Evolutionary conservation across 2,113 vertebrate species (phyloP), one percentile per base, ranked within the genome.

Genomic region (Gallinago media): DNA sequence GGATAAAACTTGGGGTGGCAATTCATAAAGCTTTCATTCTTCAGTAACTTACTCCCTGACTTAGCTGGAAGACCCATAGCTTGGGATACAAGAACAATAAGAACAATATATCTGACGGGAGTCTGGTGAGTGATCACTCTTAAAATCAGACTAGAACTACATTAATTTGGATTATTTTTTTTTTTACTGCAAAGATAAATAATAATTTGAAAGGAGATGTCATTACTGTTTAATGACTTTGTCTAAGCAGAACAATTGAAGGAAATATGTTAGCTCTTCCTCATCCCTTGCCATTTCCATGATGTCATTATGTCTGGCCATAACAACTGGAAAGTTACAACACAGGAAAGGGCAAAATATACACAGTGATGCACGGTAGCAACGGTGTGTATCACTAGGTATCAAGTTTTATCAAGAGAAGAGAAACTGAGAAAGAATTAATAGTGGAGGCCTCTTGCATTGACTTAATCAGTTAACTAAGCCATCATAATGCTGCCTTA

Each of bases 231-330:
- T 92, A 95, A 87, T 92, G 79, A 75, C 92, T 96, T 94, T 89
- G 79, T 94, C 92, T 93, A 74, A 94, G 85, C 22, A 86, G 76
- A 93, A 96, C 95, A 96, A 96, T 96, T 92, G 92, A 87, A 96
- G 96, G 96, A 96, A 97, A 92, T 91, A 54, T 68, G 92, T 72
- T 92, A 95, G 88, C 76, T 96, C 95, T 96, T 95, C 92, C 92
- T 87, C 76, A 82, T 85, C 80, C 86, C 68, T 92, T 91, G 66
- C 91, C 88, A 79, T 89, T 96, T 96, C 92, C 92, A 94, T 95
- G 88, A 94, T 94, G 86, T 97, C 95, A 96, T 54, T 92, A 82
- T 40, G 58, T 86, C 87, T 96, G 91, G 91, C 73, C 91, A 70
- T 85, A 87, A 81, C 92, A 95, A 92, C 32, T 96, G 96, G 95